Evolutionary conservation across 2,113 vertebrate genomes (phyloP).

Genomic region (Rhea americana): DNA sequence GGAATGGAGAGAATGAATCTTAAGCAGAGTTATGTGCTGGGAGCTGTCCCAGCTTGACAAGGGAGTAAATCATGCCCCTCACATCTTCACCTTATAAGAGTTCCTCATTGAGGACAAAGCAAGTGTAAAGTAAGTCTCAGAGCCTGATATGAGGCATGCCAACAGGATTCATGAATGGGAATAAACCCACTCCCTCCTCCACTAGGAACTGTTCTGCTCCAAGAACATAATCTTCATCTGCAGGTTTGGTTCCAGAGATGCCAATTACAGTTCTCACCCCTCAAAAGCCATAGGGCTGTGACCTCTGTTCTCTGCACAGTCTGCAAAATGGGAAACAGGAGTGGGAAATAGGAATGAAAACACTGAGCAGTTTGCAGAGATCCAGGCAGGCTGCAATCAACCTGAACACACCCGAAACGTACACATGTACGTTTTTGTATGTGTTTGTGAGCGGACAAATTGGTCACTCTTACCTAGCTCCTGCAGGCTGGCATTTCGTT

Average conservation of each 20-base stretch:
- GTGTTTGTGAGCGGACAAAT: fast-evolving
- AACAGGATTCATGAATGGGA: not conserved
- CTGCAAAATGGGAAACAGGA: not conserved
- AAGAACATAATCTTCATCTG: not conserved
- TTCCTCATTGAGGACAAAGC: not conserved
- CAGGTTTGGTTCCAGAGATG: not conserved
- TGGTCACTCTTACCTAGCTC: conserved; percentile 83
- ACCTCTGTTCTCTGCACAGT: not conserved
- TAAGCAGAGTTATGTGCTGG: not conserved
- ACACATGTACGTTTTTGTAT: fast-evolving
- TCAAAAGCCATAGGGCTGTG: not conserved
- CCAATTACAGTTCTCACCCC: not conserved
- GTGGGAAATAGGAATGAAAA: not conserved
- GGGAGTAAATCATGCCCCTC: not conserved
- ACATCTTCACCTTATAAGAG: not conserved
- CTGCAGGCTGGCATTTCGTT: conserved; percentile 79
- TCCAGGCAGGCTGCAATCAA: not conserved
- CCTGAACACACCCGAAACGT: not conserved
- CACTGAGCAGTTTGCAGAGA: not conserved
- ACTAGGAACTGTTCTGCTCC: not conserved
- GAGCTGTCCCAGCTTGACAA: not conserved
- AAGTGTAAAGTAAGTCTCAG: not conserved
- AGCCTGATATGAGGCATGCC: not conserved
- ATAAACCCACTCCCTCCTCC: not conserved
- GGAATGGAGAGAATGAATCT: not conserved